phyloP scores from a whole-genome alignment of 2,113 vertebrate genomes.

The Oncorhynchus mykiss region DNA sequence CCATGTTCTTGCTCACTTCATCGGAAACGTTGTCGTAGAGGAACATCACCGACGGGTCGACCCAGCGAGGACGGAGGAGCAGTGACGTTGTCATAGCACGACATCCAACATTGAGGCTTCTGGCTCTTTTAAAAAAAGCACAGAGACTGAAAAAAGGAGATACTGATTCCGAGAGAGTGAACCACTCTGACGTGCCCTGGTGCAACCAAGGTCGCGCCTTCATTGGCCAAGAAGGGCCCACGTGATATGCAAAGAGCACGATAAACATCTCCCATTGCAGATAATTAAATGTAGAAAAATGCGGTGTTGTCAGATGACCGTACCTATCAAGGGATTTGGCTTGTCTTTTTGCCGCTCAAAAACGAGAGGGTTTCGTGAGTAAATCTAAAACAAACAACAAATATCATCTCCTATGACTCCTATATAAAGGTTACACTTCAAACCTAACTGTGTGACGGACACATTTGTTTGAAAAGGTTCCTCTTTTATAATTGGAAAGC shows the following conservation, averaged over 20 bases:
- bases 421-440: neutral
- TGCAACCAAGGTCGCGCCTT: conserved; percentile 71
- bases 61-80: conserved; percentile 98
- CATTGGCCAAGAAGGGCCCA: conserved; percentile 81
- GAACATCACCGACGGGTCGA: conserved; percentile 98
- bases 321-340: conserved; percentile 27
- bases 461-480: neutral
- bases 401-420: neutral
- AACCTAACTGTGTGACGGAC: neutral
- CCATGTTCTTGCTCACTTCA: conserved; percentile 97
- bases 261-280: conserved; percentile 79
- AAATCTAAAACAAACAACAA: neutral
- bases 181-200: conserved; percentile 84
- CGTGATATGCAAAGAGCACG: conserved; percentile 94
- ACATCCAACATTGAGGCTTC: conserved; percentile 88
- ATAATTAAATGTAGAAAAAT: conserved; percentile 79
- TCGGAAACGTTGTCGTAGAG: conserved; percentile 96
- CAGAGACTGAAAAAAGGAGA: conserved; percentile 91
- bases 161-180: conserved; percentile 81
- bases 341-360: conserved; percentile 17
- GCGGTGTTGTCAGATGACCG: conserved; percentile 56
- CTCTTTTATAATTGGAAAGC: neutral
- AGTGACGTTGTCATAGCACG: conserved; percentile 99
- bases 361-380: conserved; percentile 5
- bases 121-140: conserved; percentile 95